These are phyloP conservation scores for Galemys pyrenaicus DNA, from an alignment of 2,113 vertebrate genomes.

Conservation along the genomic window DNA sequence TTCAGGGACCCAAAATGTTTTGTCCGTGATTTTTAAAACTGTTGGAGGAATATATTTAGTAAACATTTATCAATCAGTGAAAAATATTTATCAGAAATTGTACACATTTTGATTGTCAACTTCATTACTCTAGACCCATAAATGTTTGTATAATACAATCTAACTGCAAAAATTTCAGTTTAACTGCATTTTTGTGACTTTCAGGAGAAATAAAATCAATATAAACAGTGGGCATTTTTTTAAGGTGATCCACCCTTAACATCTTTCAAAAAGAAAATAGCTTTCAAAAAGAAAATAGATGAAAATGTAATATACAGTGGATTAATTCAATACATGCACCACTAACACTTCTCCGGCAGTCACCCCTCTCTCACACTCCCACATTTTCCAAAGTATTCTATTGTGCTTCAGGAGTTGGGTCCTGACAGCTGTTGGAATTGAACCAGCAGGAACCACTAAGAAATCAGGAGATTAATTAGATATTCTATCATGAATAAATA, in stretches of 20 bases:
- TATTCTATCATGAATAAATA: not conserved
- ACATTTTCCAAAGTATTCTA: not conserved
- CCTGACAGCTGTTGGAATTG: not conserved
- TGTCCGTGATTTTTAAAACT: slow-evolving; percentile 55
- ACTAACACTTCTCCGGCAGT: not conserved
- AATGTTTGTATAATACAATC: not conserved
- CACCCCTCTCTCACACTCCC: not conserved
- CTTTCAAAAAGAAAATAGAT: not conserved
- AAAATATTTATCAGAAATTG: not conserved
- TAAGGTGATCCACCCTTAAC: slow-evolving; percentile 3
- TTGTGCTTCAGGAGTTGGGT: not conserved
- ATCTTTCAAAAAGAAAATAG: not conserved
- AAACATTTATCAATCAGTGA: slow-evolving; percentile 19
- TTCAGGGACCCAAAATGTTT: slow-evolving; percentile 73
- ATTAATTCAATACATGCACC: not conserved
- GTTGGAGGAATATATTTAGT: not conserved
- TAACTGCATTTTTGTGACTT: not conserved
- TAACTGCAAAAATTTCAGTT: slow-evolving; percentile 15
- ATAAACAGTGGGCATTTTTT: not conserved
- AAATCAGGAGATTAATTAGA: not conserved
- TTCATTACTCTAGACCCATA: slow-evolving; percentile 2
- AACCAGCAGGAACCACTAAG: not conserved
- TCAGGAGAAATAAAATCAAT: not conserved
- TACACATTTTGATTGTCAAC: not conserved
- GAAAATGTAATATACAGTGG: not conserved